Evolutionary conservation across 1,140 invertebrate species (phyloP).

Genomic region (Grapholita molesta): DNA sequence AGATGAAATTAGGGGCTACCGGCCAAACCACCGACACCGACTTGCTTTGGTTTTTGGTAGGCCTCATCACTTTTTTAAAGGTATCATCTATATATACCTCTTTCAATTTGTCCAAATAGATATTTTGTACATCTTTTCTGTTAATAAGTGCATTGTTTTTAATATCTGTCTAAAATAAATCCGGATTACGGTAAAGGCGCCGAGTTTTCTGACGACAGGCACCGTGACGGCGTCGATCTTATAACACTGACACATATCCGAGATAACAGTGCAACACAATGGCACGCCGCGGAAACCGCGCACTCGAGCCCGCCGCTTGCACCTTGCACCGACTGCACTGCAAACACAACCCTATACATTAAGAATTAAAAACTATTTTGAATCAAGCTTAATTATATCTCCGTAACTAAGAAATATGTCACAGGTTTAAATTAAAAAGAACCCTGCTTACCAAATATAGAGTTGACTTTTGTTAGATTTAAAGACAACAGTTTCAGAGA

Average conservation of each 20-base stretch:
- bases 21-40: no score
- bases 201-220: conserved; percentile 7
- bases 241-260: conserved; percentile 42
- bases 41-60: no score
- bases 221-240: conserved; percentile 22
- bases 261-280: conserved; percentile 46
- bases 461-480: neutral
- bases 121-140: no score
- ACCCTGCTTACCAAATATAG: neutral
- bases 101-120: no score
- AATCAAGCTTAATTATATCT: neutral
- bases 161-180: neutral
- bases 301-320: neutral
- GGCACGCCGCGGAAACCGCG: conserved; percentile 44
- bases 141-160: no score
- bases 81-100: no score
- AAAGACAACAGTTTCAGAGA: neutral
- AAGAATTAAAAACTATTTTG: neutral
- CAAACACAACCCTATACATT: neutral
- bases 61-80: no score
- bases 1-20: no score
- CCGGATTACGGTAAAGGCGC: conserved; percentile 1
- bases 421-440: neutral
- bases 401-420: neutral
- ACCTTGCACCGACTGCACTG: neutral